phyloP scores from a whole-genome alignment of 2,888 invertebrate species.

The Spisula subtruncata region DNA sequence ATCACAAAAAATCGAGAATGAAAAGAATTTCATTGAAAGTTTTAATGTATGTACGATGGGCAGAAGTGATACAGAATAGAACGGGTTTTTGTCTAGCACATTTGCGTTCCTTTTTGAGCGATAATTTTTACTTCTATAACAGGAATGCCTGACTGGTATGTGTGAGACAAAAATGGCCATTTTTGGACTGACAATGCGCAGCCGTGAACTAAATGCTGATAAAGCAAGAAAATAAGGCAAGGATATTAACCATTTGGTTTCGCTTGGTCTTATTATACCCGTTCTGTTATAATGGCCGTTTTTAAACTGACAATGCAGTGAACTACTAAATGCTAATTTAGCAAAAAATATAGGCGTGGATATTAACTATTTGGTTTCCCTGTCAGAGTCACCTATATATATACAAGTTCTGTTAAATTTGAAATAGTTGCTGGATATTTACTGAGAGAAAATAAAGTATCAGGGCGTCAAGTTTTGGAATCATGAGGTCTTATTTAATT shows the following conservation, averaged over 20 bases:
- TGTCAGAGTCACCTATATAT: too few relatives aligned
- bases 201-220: neutral
- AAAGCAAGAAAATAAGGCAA: neutral
- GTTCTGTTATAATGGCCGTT: too few relatives aligned
- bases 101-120: neutral
- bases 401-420: too few relatives aligned
- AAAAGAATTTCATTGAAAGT: slow-evolving; percentile 44
- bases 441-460: too few relatives aligned
- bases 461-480: too few relatives aligned
- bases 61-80: neutral
- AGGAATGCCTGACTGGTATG: neutral
- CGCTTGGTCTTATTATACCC: too few relatives aligned
- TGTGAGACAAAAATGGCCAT: neutral
- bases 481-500: too few relatives aligned
- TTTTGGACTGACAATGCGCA: neutral
- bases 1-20: slow-evolving; percentile 23
- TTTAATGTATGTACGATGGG: slow-evolving; percentile 41
- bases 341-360: neutral
- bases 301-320: neutral
- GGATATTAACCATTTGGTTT: too few relatives aligned
- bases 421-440: too few relatives aligned
- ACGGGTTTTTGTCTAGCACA: neutral
- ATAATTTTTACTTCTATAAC: neutral
- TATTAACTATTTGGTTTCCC: too few relatives aligned
- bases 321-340: neutral